Evolutionary conservation across 2,113 vertebrate species (phyloP), one percentile per base, ranked within the genome.

Genomic region (Pteropus alecto): DNA sequence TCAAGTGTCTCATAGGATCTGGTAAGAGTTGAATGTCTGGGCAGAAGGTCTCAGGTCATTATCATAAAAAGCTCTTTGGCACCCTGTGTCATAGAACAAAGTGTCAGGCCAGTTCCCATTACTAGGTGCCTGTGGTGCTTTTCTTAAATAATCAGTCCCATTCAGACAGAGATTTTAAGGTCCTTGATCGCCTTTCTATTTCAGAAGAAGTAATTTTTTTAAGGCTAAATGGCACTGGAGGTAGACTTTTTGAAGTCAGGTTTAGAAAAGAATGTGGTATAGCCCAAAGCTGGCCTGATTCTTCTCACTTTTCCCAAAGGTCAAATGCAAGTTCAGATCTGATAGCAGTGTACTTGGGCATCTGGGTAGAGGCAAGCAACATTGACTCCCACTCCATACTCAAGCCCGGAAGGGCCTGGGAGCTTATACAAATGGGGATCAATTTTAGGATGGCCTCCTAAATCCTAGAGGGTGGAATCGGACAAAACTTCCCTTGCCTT

Each of bases 1-100:
- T 30, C 61, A 96, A 90, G 38, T 67, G 56, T 77, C 94, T 96
- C 73, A 13, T 13, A 93, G 87, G 94, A 94, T 91, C 87, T 70
- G 18, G 67, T 85, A 92, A 97, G 97, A 97, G 93, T 78, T 97
- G 97, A 97, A 94, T 82, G 19, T 84, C 63, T 91, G n/a, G 78
- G 56, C 61, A 81, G 86, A 96, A 95, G 88, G 67, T 89, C 46
- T 98, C 87, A 96, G 77, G 73, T 95, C 85, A 94, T 96, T 97
- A 98, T 96, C 97, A 97, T 98, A 93, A 97, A 89, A 93, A 89
- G 98, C 97, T 97, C 77, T 77, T 97, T 96, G 96, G 67, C 70
- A 86, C 93, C 97, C 70, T 87, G 92, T 96, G 97, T 48, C 82
- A 94, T 93, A 98, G 96, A 96, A 97, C 96, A 96, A 96, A 96